A percentile compares a stretch with the other conserved stretches of the same genome.
phyloP scores from a whole-genome alignment of 2,888 invertebrate species.

The Ectobius pallidus region DNA sequence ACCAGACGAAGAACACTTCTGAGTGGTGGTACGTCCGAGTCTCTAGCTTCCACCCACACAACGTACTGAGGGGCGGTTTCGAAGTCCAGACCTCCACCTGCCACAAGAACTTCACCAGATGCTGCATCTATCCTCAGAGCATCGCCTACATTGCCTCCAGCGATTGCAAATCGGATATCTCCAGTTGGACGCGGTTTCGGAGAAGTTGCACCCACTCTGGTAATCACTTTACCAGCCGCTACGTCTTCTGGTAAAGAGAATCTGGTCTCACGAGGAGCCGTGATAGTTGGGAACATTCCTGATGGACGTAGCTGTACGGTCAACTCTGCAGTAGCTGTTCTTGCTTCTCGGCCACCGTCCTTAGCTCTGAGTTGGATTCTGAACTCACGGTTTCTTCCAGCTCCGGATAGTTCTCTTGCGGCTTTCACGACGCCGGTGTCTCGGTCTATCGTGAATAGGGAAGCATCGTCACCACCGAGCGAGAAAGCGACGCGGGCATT shows the following conservation, averaged over 20 bases:
- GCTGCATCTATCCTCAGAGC: conserved; percentile 80
- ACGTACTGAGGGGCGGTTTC: conserved; percentile 82
- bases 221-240: conserved; percentile 75
- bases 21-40: conserved; percentile 81
- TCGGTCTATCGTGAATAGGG: conserved; percentile 76
- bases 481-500: conserved; percentile 84
- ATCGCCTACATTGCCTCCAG: conserved; percentile 92
- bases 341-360: conserved; percentile 75
- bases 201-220: conserved; percentile 77
- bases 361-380: conserved; percentile 51
- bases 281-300: conserved; percentile 80
- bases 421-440: conserved; percentile 89
- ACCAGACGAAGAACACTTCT: conserved; percentile 79
- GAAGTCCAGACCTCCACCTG: conserved; percentile 81
- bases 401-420: conserved; percentile 65
- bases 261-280: conserved; percentile 63
- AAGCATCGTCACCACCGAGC: conserved; percentile 77
- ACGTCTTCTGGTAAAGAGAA: conserved; percentile 83
- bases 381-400: conserved; percentile 34
- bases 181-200: conserved; percentile 77
- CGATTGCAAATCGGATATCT: conserved; percentile 79
- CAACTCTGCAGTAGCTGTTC: conserved; percentile 75
- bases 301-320: conserved; percentile 78
- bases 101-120: conserved; percentile 81
- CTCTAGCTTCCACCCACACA: conserved; percentile 90